Base-by-base conservation (phyloP, 1,140 invertebrate genomes). In the Cydia pomonella region DNA sequence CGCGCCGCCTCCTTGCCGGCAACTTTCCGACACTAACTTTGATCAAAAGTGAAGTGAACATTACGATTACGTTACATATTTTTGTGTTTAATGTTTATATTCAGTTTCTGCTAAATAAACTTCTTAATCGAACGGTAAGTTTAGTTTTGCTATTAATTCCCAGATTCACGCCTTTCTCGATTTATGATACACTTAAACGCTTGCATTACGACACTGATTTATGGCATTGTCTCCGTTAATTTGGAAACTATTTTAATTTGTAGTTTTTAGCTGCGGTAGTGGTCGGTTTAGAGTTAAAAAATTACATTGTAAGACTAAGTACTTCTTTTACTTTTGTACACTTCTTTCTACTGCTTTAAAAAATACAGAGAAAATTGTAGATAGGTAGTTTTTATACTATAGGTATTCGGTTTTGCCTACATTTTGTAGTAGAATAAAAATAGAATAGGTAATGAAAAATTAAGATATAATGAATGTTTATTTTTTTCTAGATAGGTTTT, bases 161-260 rank as follows among this genome's bases (percentile, higher is more conserved):
- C 21, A 10, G 21, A 59, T 10, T 23, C 53, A 12, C 21, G 53
- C 53, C 21, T 23, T 59, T 59, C 53, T 10, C 1, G 53, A 21
- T 59, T 59, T 59, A 59, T 21, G 53, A 59, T 59, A 59, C 21
- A 10, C 21, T 59, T 59, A 59, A 59, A 59, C 53, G 53, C n/a
- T 59, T 59, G 53, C 18, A 23, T 59, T 59, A 59, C 53, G 53
- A 59, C 53, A 59, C 53, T 59, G 53, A 59, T 59, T 59, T 59
- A 59, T 59, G 53, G 21, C 3, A 59, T 59, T 21, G 53, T 59
- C 53, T 59, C 53, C 53, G 53, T 59, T 59, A 23, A 59, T 59
- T 23, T 12, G 21, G 53, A 23, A 4, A 59, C 53, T 59, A 59
- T 59, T 59, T 59, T 23, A 23, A 23, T 59, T 59, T 21, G 53